These are phyloP conservation scores for Acrocephalus scirpaceus DNA, from an alignment of 2,797 vertebrate genomes.

Conservation along the genomic window DNA sequence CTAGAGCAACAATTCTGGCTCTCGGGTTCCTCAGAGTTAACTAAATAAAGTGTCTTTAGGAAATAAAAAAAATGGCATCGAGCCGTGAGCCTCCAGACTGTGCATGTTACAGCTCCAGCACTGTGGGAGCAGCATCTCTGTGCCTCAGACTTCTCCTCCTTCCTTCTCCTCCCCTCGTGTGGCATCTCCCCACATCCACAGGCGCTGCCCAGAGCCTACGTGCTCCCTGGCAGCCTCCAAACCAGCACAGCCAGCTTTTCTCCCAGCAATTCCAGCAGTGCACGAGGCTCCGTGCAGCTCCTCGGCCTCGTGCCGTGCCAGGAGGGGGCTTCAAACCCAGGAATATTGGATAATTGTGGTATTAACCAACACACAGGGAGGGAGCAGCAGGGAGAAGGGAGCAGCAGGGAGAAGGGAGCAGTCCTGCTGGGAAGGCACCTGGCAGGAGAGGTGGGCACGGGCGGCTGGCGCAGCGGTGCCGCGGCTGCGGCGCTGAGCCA, in stretches of 20 bases:
- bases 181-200: slow-evolving; percentile 3
- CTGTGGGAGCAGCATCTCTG: neutral
- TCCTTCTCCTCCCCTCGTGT: neutral
- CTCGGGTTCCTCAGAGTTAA: neutral
- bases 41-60: neutral
- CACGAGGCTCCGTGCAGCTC: neutral
- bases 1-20: neutral
- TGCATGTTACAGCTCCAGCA: neutral
- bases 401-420: neutral
- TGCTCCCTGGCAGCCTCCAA: slow-evolving; percentile 19
- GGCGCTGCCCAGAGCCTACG: neutral
- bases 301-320: accelerated
- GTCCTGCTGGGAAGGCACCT: neutral
- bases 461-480: neutral
- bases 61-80: neutral
- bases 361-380: accelerated
- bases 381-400: neutral
- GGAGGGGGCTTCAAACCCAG: neutral
- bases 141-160: neutral
- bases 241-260: neutral
- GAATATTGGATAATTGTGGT: accelerated
- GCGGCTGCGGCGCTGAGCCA: neutral
- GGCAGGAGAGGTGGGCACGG: neutral
- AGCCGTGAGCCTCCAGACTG: slow-evolving; percentile 1
- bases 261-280: neutral